Evolutionary conservation across 2,888 invertebrate genomes (phyloP).

Genomic region (Lasioglossum calceatum): DNA sequence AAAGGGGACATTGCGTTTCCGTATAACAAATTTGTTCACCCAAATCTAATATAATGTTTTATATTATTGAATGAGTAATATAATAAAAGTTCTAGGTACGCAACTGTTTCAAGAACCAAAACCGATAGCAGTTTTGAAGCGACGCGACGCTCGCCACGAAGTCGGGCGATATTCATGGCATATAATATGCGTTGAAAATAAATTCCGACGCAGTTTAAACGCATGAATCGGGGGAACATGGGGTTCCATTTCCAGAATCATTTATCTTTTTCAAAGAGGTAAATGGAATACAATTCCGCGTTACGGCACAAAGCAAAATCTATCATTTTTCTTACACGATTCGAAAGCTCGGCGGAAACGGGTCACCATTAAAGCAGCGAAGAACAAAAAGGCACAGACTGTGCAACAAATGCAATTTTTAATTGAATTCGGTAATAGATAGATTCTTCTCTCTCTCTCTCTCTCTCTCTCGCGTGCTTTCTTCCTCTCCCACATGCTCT

Average conservation of each 20-base stretch:
- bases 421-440: conserved; percentile 59
- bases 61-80: no score
- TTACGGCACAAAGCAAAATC: not conserved
- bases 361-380: not conserved
- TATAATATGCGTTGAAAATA: not conserved
- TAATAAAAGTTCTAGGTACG: no score
- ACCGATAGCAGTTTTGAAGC: no score
- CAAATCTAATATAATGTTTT: no score
- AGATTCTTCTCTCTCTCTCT: not conserved
- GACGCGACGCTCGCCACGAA: not conserved
- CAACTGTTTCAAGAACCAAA: no score
- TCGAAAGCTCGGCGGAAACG: conserved; percentile 12
- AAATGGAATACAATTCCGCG: conserved; percentile 9
- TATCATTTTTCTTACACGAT: not conserved
- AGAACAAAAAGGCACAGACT: not conserved
- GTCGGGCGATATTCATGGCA: not conserved
- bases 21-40: no score
- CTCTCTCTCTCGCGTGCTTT: accelerated
- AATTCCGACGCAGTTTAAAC: not conserved
- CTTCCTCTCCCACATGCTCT: not conserved
- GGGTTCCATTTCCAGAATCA: not conserved
- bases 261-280: conserved; percentile 15
- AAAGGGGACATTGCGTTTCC: not conserved
- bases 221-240: not conserved
- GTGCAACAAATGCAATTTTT: conserved; percentile 49